Conservation (phyloP, 2,797 vertebrate genomes). For the Arnoldichthys spilopterus region DNA sequence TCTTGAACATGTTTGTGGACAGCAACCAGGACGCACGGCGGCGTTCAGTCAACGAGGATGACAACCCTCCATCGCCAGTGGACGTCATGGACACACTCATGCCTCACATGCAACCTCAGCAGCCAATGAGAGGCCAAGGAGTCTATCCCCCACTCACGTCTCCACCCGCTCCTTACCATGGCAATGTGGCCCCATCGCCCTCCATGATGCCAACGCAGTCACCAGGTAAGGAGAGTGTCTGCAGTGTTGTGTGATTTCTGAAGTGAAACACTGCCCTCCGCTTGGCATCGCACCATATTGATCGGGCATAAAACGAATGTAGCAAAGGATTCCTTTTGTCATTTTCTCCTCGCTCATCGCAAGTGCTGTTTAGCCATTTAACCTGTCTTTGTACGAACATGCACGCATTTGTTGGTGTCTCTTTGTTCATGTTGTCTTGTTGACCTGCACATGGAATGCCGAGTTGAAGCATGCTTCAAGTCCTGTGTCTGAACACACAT, state of each 20-base stretch:
- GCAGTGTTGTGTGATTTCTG: not conserved
- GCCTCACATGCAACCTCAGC: constrained; percentile 87
- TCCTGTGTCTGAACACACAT: constrained; percentile 65
- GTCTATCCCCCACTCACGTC: constrained; percentile 96
- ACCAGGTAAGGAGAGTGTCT: constrained; percentile 77
- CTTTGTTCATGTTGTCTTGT: constrained; percentile 19
- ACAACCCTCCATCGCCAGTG: constrained; percentile 97
- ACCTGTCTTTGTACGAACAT: constrained; percentile 35
- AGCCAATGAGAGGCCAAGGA: constrained; percentile 71
- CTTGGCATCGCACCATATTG: constrained; percentile 49
- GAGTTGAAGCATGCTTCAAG: constrained; percentile 62
- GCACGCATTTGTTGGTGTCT: constrained; percentile 19
- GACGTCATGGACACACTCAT: constrained; percentile 94
- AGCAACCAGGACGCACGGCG: constrained; percentile 96
- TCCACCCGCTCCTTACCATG: constrained; percentile 91
- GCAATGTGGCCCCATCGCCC: constrained; percentile 91
- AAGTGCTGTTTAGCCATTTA: not conserved
- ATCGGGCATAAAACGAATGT: constrained; percentile 10
- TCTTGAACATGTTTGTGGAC: constrained; percentile 99
- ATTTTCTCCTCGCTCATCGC: not conserved
- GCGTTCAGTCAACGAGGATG: constrained; percentile 95
- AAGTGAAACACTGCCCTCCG: not conserved
- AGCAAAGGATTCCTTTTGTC: not conserved
- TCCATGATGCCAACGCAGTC: constrained; percentile 99
- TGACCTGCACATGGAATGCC: constrained; percentile 17